Evolutionary conservation across 2,888 invertebrate species (phyloP).

Genomic region (Athalia rosae): DNA sequence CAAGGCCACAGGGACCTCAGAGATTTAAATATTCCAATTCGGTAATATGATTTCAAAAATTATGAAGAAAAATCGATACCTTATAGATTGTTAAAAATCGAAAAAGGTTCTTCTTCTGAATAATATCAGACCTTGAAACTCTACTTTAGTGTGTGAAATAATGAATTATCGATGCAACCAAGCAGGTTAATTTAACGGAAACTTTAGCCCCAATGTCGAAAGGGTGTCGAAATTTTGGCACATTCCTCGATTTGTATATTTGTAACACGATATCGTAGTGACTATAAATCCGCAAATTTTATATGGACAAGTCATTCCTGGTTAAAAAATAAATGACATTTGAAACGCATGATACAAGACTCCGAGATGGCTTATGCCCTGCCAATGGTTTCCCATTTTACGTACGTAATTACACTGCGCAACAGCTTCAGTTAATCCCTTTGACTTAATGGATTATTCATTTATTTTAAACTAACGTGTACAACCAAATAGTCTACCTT

Average conservation of each 20-base stretch:
- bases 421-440: constrained; percentile 13
- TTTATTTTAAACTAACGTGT: constrained; percentile 29
- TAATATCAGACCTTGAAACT: not conserved
- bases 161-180: constrained; percentile 9
- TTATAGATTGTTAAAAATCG: not conserved
- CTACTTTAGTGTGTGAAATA: constrained; percentile 2
- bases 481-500: constrained; percentile 28
- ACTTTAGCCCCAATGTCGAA: not conserved
- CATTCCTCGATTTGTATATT: not conserved
- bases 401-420: constrained; percentile 34
- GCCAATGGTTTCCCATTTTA: not conserved
- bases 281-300: constrained; percentile 13
- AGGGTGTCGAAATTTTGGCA: not conserved
- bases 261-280: not conserved
- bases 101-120: not conserved
- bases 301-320: constrained; percentile 59
- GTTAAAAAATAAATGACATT: constrained; percentile 65
- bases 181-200: not conserved
- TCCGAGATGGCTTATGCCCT: constrained; percentile 48
- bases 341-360: constrained; percentile 52
- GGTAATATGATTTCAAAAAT: too few relatives aligned
- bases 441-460: not conserved
- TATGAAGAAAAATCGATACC: not conserved
- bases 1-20: not conserved
- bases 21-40: not conserved